phyloP scores from a whole-genome alignment of 2,797 vertebrate species.

The Tenualosa thibaudeaui region DNA sequence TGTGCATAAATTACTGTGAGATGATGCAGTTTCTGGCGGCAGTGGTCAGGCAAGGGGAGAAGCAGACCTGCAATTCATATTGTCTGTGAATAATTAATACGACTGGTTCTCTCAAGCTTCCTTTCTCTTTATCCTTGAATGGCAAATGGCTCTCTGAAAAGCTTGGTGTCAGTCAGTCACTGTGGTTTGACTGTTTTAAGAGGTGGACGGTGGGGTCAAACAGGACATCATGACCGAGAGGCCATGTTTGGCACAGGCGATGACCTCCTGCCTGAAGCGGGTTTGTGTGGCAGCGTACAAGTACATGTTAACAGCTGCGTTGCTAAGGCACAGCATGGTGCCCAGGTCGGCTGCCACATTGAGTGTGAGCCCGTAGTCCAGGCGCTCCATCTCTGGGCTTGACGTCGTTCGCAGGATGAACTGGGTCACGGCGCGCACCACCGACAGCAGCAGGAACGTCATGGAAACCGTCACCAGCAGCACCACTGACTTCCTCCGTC shows the following conservation, averaged over 20 bases:
- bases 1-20: conserved; percentile 15
- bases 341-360: conserved; percentile 65
- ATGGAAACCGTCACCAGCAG: conserved; percentile 66
- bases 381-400: conserved; percentile 53
- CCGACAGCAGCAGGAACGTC: conserved; percentile 63
- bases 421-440: conserved; percentile 62
- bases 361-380: conserved; percentile 60
- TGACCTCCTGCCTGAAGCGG: conserved; percentile 63
- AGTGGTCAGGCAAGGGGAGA: not conserved
- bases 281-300: conserved; percentile 68
- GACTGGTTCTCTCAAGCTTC: not conserved
- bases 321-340: conserved; percentile 68
- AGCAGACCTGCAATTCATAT: not conserved
- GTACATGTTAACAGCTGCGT: conserved; percentile 65
- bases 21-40: not conserved
- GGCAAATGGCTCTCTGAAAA: not conserved
- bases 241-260: conserved; percentile 43
- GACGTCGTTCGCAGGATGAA: conserved; percentile 63
- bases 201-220: not conserved
- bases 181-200: not conserved
- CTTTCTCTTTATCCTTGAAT: not conserved
- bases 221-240: conserved; percentile 10
- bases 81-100: not conserved
- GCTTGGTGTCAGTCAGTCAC: not conserved
- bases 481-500: conserved; percentile 64